A percentile compares a stretch with the other conserved stretches of the same genome.
Evolutionary conservation across 2,888 invertebrate species (phyloP).

Genomic region (Clusia tigrina): DNA sequence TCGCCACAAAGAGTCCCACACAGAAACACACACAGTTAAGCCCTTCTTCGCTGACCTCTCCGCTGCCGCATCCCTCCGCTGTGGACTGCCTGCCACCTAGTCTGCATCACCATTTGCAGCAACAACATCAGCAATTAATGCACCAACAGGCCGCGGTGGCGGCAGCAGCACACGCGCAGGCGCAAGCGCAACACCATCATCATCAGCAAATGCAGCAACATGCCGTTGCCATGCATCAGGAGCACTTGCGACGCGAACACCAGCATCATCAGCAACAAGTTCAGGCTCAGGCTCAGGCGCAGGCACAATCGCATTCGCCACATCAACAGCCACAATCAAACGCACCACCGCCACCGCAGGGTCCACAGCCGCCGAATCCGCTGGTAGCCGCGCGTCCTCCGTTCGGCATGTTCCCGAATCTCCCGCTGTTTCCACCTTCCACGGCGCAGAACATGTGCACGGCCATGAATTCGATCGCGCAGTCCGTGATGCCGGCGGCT

Average conservation of each 20-base stretch:
- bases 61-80: conserved; percentile 42
- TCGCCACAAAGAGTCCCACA: conserved; percentile 29
- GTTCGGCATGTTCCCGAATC: conserved; percentile 63
- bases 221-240: conserved; percentile 56
- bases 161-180: conserved; percentile 54
- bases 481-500: conserved; percentile 81
- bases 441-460: conserved; percentile 78
- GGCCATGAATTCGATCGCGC: conserved; percentile 82
- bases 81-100: conserved; percentile 57
- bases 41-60: conserved; percentile 32
- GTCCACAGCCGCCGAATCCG: conserved; percentile 51
- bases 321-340: conserved; percentile 23
- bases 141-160: conserved; percentile 56
- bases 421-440: conserved; percentile 64
- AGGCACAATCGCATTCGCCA: conserved; percentile 41
- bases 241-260: conserved; percentile 55
- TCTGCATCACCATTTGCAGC: conserved; percentile 59
- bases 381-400: conserved; percentile 59
- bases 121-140: conserved; percentile 60
- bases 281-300: conserved; percentile 38
- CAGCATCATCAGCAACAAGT: conserved; percentile 43
- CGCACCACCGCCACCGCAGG: conserved; percentile 30
- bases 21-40: conserved; percentile 25
- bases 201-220: conserved; percentile 60
- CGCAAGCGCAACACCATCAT: conserved; percentile 41